phyloP scores from a whole-genome alignment of 2,888 invertebrate species.

The Calameuta filiformis region DNA sequence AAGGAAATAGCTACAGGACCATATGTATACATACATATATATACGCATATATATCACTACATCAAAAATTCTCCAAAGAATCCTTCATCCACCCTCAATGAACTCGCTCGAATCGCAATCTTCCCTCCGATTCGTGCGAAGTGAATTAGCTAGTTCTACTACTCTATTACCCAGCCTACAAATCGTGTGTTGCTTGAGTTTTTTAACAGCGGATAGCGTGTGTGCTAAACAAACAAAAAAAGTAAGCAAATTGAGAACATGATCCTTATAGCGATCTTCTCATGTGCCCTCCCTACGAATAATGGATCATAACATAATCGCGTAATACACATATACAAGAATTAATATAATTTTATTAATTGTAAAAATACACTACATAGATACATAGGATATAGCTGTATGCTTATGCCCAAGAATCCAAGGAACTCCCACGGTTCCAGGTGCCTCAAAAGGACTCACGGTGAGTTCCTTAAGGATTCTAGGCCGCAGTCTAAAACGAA shows the following conservation, averaged over 20 bases:
- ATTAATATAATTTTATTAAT: constrained; percentile 37
- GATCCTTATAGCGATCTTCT: constrained; percentile 12
- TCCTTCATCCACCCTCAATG: constrained; percentile 38
- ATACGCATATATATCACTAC: not conserved
- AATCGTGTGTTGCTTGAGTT: constrained; percentile 59
- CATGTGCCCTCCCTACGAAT: constrained; percentile 21
- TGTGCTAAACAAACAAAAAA: constrained; percentile 41
- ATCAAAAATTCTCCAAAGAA: constrained; percentile 59
- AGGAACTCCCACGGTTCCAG: not conserved
- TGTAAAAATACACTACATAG: constrained; percentile 30
- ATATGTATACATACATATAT: not conserved
- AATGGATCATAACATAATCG: constrained; percentile 34
- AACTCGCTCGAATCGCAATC: constrained; percentile 9
- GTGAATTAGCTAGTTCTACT: constrained; percentile 49
- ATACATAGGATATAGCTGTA: constrained; percentile 12
- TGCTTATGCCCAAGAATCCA: constrained; percentile 24
- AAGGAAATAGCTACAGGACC: not conserved
- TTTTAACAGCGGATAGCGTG: constrained; percentile 49
- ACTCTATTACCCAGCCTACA: constrained; percentile 39
- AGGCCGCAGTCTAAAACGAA: not conserved
- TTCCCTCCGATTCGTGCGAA: constrained; percentile 21
- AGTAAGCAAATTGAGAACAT: not conserved
- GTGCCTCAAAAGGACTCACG: not conserved
- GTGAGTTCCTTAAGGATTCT: not conserved
- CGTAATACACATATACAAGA: constrained; percentile 31